phyloP scores from a whole-genome alignment of 2,797 vertebrate species.

The Mico argentatus region DNA sequence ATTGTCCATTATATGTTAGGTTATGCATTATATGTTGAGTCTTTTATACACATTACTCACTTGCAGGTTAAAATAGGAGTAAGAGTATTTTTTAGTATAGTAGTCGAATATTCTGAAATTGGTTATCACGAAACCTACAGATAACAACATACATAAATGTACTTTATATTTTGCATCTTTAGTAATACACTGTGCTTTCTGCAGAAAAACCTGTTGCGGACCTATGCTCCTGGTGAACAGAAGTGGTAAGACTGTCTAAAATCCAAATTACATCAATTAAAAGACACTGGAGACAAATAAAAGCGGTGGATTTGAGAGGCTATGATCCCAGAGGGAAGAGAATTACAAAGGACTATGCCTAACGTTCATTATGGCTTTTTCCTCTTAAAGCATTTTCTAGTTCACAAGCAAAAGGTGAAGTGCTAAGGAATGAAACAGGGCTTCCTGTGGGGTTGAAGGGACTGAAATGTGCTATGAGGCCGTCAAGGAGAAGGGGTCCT shows the following conservation, averaged over 20 bases:
- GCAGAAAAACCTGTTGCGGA: not conserved
- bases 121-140: not conserved
- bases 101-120: not conserved
- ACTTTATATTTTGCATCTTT: not conserved
- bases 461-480: not conserved
- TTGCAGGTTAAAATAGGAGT: not conserved
- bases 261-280: not conserved
- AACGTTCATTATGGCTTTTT: not conserved
- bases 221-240: not conserved
- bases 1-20: not conserved
- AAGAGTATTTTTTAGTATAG: not conserved
- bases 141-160: not conserved
- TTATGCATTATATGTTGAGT: not conserved
- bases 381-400: not conserved
- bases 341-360: not conserved
- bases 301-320: not conserved
- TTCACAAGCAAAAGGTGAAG: not conserved
- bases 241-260: not conserved
- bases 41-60: not conserved
- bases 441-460: not conserved
- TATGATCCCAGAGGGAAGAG: not conserved
- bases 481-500: not conserved
- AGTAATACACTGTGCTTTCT: not conserved
- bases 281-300: not conserved
- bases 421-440: not conserved